Base-by-base conservation (phyloP, 2,888 invertebrate species). In the Thumatha senex region DNA sequence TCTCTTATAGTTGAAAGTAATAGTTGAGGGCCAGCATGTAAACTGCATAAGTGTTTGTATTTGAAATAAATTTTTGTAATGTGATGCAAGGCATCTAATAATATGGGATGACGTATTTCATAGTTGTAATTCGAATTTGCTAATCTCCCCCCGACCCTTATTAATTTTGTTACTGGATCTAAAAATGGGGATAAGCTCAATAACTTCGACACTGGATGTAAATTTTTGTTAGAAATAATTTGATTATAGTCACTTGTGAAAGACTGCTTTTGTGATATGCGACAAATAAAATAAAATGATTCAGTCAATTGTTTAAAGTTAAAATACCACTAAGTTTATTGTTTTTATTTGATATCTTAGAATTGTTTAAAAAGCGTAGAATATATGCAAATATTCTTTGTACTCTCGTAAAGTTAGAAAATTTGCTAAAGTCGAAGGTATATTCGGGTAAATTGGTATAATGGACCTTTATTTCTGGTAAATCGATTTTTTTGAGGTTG, bases 1-100 rank as follows among this genome's bases (percentile, higher is more conserved):
- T 54, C 43, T 12, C 54, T 43, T 2, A 54, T 40, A 10, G 40
- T 36, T 3, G 46, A 35, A 9, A 54, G 13, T 12, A 54, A n/a
- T 12, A 49, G 12, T 31, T 54, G 49, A 0, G 54, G 49, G 2
- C 49, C 49, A 13, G 49, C 43, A 18, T 47, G 49, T 31, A 31
- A 11, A 8, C 2, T 8, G 8, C 31, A 11, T 8, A 31, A 11
- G 11, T 31, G 31, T 11, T 31, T 1, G 2, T 31, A 8, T 11
- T 31, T 2, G 11, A 31, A 31, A 8, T 10, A 31, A 5, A 31
- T 8, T 31, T 11, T 8, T 31, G 31, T 31, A 8, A 31, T 2
- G 2, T 11, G 8, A 31, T 31, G 31, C 1, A 2, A 10, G 11
- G 31, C 31, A 10, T 8, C 8, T 31, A 31, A 31, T 10, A 31